Percentiles rank a stretch among this genome's conserved stretches.
Evolutionary conservation across 2,113 vertebrate species (phyloP).

Genomic region (Jaculus jaculus): DNA sequence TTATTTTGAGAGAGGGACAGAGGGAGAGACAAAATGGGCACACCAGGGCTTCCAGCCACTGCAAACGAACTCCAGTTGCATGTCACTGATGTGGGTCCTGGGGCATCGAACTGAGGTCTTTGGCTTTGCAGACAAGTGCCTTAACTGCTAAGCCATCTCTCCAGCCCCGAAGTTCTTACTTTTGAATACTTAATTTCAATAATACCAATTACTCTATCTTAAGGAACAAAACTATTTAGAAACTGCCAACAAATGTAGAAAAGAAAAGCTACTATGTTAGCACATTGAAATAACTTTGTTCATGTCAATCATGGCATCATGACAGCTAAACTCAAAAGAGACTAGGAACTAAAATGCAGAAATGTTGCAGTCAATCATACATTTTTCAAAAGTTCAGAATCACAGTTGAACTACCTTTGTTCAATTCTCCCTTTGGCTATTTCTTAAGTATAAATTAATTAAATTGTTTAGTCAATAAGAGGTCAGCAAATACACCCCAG

Average conservation of each 20-base stretch:
- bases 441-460: neutral
- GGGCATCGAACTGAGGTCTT: too few relatives aligned
- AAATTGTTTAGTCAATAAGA: neutral
- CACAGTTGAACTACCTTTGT: neutral
- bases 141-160: too few relatives aligned
- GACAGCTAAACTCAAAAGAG: neutral
- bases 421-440: neutral
- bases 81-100: too few relatives aligned
- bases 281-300: neutral
- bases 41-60: too few relatives aligned
- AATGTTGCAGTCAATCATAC: neutral
- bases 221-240: neutral
- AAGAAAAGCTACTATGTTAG: neutral
- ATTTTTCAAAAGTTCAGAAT: neutral
- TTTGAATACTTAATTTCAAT: constrained; percentile 3
- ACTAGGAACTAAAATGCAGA: neutral
- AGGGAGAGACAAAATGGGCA: too few relatives aligned
- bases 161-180: neutral
- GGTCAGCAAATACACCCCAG: neutral
- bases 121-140: too few relatives aligned
- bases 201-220: neutral
- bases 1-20: too few relatives aligned
- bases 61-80: too few relatives aligned
- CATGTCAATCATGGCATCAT: too few relatives aligned
- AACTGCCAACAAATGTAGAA: neutral